Percentiles rank a stretch among this genome's conserved stretches.
These are phyloP conservation scores for Lutraria lutraria DNA, from an alignment of 2,888 invertebrate species.

Conservation along the genomic window DNA sequence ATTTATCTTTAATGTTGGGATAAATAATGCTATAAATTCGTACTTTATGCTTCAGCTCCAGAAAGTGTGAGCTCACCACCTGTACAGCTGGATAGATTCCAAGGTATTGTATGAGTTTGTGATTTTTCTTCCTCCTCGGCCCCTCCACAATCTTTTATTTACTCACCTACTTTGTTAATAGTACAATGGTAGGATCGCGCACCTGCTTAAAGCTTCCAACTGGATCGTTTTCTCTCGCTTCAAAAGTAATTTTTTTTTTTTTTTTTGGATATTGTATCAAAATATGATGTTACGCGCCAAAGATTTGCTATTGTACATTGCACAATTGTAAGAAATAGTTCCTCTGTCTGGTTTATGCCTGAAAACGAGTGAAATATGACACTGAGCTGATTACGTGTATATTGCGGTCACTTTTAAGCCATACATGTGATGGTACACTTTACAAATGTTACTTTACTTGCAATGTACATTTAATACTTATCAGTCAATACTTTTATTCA, in stretches of 20 bases:
- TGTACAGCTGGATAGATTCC: background rate
- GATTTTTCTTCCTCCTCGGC: background rate
- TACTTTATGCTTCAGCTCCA: background rate
- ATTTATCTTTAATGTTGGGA: background rate
- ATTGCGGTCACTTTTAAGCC: too few species aligned
- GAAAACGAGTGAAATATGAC: too few species aligned
- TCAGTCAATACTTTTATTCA: too few species aligned
- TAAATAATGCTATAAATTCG: background rate
- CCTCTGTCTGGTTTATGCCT: too few species aligned
- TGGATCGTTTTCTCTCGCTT: background rate
- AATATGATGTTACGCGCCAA: too few species aligned
- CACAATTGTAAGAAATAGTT: too few species aligned
- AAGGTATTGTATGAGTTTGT: background rate
- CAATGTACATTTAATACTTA: too few species aligned
- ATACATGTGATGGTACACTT: too few species aligned
- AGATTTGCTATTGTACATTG: too few species aligned
- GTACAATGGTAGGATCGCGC: background rate
- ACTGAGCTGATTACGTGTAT: too few species aligned
- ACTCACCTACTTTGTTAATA: background rate
- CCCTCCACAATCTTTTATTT: background rate
- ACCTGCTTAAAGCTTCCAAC: background rate
- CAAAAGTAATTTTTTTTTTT: background rate
- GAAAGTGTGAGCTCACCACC: background rate
- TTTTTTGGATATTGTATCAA: too few species aligned
- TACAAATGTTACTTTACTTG: too few species aligned